A percentile compares a stretch with the other conserved stretches of the same genome.
Evolutionary conservation across 2,797 vertebrate genomes (phyloP).

Genomic region (Takifugu ocellatus): DNA sequence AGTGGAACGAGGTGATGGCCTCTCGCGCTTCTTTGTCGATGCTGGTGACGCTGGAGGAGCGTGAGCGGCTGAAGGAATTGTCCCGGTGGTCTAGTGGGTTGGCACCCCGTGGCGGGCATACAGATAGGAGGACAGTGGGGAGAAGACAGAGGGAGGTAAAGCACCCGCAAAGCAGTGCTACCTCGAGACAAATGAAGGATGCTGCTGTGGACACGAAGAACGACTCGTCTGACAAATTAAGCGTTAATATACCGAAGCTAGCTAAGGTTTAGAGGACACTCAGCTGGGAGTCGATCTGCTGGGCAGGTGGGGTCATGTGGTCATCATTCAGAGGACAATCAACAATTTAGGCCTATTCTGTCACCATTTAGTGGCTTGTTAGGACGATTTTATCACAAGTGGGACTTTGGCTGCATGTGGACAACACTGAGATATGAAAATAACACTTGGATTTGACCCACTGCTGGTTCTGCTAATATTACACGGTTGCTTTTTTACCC

Average conservation of each 20-base stretch:
- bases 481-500: neutral
- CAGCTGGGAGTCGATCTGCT: neutral
- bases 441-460: too few relatives aligned
- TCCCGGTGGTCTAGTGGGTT: slow-evolving; percentile 91
- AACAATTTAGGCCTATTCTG: neutral
- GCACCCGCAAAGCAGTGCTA: slow-evolving; percentile 36
- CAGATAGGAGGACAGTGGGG: slow-evolving; percentile 80
- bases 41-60: slow-evolving; percentile 98
- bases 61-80: slow-evolving; percentile 97
- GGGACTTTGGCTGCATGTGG: slow-evolving; percentile 5
- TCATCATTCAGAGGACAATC: neutral
- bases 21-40: slow-evolving; percentile 96
- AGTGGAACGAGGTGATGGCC: slow-evolving; percentile 90
- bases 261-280: too few relatives aligned
- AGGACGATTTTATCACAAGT: slow-evolving; percentile 3
- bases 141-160: slow-evolving; percentile 72
- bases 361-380: neutral
- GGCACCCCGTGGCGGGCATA: slow-evolving; percentile 79
- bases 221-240: too few relatives aligned
- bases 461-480: too few relatives aligned
- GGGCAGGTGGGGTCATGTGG: slow-evolving; percentile 1
- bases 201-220: too few relatives aligned
- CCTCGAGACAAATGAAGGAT: slow-evolving; percentile 10
- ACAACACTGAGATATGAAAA: too few relatives aligned
- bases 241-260: too few relatives aligned